Base-by-base conservation (phyloP, 2,888 invertebrate species). In the Tenthredo amoena region DNA sequence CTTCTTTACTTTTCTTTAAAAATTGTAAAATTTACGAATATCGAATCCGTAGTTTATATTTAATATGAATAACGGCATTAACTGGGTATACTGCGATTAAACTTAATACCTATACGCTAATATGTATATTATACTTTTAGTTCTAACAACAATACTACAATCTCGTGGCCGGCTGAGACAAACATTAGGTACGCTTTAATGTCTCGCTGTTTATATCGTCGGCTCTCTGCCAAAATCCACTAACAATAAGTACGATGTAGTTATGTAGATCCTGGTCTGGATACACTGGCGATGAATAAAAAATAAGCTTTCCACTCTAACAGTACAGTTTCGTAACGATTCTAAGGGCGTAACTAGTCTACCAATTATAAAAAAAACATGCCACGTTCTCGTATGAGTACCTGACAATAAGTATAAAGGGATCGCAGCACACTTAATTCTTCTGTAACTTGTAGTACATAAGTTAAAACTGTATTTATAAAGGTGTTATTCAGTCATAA, bases 131-230 rank as follows among this genome's bases (percentile, higher is more conserved):
- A 26, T 71, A 37, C 37, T 47, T 76, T 47, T 15, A 76, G 76
- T 47, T 47, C 21, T 26, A 76, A 76, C 76, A 47, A 76, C 43
- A 43, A 77, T 77, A 50, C 50, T 77, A 77, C 55, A 77, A 77
- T 77, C 77, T 77, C 34, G 50, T 50, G 15, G 47, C 55, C 31
- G 7, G 55, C 77, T 18, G 77, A 77, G 77, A 77, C 77, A 77
- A 55, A 55, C 77, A 77, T 31, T 77, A 40, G 31, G 77, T 55
- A 34, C 50, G 77, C 72, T 77, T 34, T 77, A 77, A 47, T 77
- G 77, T 50, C 77, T 62, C 62, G 37, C 81, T 81, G 81, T 81
- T 81, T 81, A 81, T 81, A 81, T 81, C 81, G 81, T 81, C 81
- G 81, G 81, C 81, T 58, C 50, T 81, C 26, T 81, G 81, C 81